A percentile compares a stretch with the other conserved stretches of the same genome.
phyloP scores from a whole-genome alignment of 2,888 invertebrate genomes.

The Acronicta leporina region DNA sequence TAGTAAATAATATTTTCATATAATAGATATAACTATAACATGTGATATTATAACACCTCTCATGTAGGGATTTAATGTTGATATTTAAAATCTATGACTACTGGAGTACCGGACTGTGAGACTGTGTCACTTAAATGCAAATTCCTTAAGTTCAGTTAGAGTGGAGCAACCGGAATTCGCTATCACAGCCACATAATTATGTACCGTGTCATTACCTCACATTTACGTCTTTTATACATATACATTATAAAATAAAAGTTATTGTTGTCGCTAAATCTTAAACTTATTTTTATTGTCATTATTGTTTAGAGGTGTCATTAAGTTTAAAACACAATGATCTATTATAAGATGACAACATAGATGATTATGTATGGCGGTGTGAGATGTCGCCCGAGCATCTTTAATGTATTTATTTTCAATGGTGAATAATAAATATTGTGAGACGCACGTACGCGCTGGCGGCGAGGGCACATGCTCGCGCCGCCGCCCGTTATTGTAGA shows the following conservation, averaged over 20 bases:
- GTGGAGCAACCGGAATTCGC: constrained; percentile 68
- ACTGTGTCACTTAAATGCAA: constrained; percentile 21
- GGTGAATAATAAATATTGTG: constrained; percentile 85
- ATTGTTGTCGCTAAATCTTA: constrained; percentile 84
- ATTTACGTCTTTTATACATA: constrained; percentile 79
- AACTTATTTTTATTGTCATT: constrained; percentile 79
- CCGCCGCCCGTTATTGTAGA: constrained; percentile 84
- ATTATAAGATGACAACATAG: constrained; percentile 81
- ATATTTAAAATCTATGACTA: constrained; percentile 17
- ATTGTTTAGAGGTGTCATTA: constrained; percentile 80
- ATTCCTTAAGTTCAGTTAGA: constrained; percentile 71
- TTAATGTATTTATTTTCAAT: constrained; percentile 83
- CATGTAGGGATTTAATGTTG: constrained; percentile 21
- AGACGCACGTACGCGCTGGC: constrained; percentile 80
- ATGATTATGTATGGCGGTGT: constrained; percentile 77
- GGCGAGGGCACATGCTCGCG: constrained; percentile 66
- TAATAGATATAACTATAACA: constrained; percentile 43
- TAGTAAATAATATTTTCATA: constrained; percentile 46
- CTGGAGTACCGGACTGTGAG: constrained; percentile 1
- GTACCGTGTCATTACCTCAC: constrained; percentile 86
- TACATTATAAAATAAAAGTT: constrained; percentile 78
- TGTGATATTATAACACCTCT: constrained; percentile 38
- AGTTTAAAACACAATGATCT: constrained; percentile 78
- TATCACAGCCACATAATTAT: constrained; percentile 68
- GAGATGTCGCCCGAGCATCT: constrained; percentile 72